These are phyloP conservation scores for Musca vetustissima DNA, from an alignment of 1,140 invertebrate genomes.

Conservation along the genomic window DNA sequence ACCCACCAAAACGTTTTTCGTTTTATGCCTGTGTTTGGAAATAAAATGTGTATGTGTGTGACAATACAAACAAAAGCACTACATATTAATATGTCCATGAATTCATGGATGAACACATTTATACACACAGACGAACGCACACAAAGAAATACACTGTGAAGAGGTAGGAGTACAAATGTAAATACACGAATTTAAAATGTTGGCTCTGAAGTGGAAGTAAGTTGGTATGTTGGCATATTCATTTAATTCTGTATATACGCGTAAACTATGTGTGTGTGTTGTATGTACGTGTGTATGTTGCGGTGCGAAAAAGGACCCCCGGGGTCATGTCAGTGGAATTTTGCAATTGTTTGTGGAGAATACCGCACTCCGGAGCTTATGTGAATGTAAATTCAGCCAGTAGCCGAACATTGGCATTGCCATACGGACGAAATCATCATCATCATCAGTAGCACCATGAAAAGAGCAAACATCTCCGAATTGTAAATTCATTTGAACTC, in stretches of 20 bases:
- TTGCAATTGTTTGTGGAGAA: slow-evolving; percentile 20
- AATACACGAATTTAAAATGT: no score
- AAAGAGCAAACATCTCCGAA: slow-evolving; percentile 18
- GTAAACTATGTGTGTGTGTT: no score
- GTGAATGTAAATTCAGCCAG: slow-evolving; percentile 2
- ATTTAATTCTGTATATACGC: slow-evolving; percentile 10
- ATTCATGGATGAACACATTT: slow-evolving; percentile 7
- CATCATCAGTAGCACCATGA: background rate
- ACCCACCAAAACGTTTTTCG: no score
- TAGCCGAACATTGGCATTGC: background rate
- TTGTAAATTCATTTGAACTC: slow-evolving; percentile 13
- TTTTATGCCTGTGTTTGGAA: no score
- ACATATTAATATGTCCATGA: background rate
- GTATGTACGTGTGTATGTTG: background rate
- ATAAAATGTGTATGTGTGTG: no score
- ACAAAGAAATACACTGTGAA: no score
- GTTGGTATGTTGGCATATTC: background rate
- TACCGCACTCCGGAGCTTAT: slow-evolving; percentile 9
- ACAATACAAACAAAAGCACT: no score
- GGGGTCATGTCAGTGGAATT: slow-evolving; percentile 16
- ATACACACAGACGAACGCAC: background rate
- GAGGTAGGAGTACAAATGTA: no score
- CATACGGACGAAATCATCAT: background rate
- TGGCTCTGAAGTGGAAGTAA: no score
- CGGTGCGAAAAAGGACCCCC: slow-evolving; percentile 6